Evolutionary conservation across 1,140 invertebrate species (phyloP).

Genomic region (Procambarus clarkii): DNA sequence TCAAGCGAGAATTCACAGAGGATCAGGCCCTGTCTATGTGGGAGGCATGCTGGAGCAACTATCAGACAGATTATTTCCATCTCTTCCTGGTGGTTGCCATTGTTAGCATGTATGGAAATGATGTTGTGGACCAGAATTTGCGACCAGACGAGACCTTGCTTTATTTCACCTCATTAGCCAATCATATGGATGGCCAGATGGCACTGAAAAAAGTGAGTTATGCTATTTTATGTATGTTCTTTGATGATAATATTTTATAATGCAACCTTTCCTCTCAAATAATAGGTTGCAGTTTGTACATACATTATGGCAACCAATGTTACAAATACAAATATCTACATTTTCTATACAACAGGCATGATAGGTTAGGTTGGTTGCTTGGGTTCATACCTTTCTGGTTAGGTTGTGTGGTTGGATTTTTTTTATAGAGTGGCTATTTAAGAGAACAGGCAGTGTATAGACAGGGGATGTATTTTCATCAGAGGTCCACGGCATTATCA

Average conservation of each 20-base stretch:
- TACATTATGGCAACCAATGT: too few relatives aligned
- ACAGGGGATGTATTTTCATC: too few relatives aligned
- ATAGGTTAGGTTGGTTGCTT: too few relatives aligned
- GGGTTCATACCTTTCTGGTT: too few relatives aligned
- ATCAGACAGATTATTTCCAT: slow-evolving; percentile 95
- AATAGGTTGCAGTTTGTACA: too few relatives aligned
- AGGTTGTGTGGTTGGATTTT: too few relatives aligned
- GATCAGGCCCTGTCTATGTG: slow-evolving; percentile 72
- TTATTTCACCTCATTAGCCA: slow-evolving; percentile 95
- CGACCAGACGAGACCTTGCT: slow-evolving; percentile 97
- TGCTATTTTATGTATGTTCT: slow-evolving; percentile 40
- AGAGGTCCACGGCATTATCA: too few relatives aligned
- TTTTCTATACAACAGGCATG: too few relatives aligned
- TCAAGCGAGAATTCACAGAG: slow-evolving; percentile 81
- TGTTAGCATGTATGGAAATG: slow-evolving; percentile 89
- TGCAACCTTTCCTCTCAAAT: too few relatives aligned
- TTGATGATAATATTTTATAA: background rate
- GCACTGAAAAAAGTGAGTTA: slow-evolving; percentile 86
- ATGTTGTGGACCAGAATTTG: slow-evolving; percentile 91
- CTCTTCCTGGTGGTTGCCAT: slow-evolving; percentile 93
- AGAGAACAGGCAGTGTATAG: too few relatives aligned
- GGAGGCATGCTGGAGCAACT: slow-evolving; percentile 73
- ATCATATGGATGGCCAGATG: slow-evolving; percentile 96
- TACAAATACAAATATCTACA: too few relatives aligned
- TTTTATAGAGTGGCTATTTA: too few relatives aligned